Base-by-base conservation (phyloP, 2,797 vertebrate genomes). In the Phalloptychus januarius region DNA sequence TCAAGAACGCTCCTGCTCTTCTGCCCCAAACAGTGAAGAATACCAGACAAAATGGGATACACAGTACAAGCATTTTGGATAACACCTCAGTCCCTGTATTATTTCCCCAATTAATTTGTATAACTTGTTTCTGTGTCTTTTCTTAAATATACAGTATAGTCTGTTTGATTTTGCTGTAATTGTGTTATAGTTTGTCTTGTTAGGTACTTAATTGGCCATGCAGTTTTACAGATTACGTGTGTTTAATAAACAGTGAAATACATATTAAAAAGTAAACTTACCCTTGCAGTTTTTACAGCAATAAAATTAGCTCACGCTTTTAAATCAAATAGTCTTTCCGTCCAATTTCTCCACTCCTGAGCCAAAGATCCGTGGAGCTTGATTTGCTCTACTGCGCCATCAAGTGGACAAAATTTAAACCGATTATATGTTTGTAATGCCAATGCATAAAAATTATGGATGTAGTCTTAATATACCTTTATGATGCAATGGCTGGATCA, bases 1-100 rank as follows among this genome's bases (percentile, higher is more conserved):
- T 42, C 42, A 70, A 90, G 81, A 78, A 85, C 79, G 31, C 79
- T 85, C 0, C 79, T 91, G 75, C 94, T 96, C 20, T 95, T 87
- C 79, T 88, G 83, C 70, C 79, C 80, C 28, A 92, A 90, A 82
- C 61, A 74, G 15, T 95, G 75, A 94, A 63, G 23, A 25, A 74
- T 3, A 0, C 15, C 16, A 40, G 77, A 63, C 46, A 71, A 31
- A 50, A 71, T 85, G 73, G 7, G 28, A 81, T 75, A 46, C 23
- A 58, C 33, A 54, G 36, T 74, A 78, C 28, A 85, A 77, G 87
- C 79, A 87, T 83, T 91, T 90, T 89, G 38, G 12, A 87, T 72
- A 38, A 8, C 18, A 28, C 28, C 36, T 28, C 13, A 11, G 28
- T 48, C 12, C 40, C 15, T 25, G 36, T 6, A 1, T 0, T 63